A percentile compares a stretch with the other conserved stretches of the same genome.
These are phyloP conservation scores for Saturnia japonica DNA, from an alignment of 2,888 invertebrate genomes.

Conservation along the genomic window DNA sequence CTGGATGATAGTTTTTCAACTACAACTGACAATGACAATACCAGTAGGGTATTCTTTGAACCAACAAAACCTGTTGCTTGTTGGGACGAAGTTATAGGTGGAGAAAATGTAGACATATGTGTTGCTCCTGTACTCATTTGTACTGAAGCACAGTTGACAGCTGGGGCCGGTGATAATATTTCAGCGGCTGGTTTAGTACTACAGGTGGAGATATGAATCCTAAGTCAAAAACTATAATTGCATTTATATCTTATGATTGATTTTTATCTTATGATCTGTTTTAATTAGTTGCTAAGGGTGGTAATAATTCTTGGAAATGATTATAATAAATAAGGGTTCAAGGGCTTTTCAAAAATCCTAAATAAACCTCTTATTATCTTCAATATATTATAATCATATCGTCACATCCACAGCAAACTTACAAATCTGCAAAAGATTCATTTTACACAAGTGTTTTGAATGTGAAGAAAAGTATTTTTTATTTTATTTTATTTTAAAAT, in stretches of 20 bases:
- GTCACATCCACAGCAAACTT: too few relatives aligned
- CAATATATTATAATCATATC: too few relatives aligned
- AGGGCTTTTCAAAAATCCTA: neutral
- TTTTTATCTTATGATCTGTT: slow-evolving; percentile 14
- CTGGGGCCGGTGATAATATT: slow-evolving; percentile 94
- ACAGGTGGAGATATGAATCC: slow-evolving; percentile 79
- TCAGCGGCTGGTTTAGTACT: slow-evolving; percentile 93
- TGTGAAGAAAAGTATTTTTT: too few relatives aligned
- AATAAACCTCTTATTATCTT: neutral
- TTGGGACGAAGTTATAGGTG: slow-evolving; percentile 86
- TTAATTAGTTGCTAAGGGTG: neutral
- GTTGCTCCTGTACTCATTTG: slow-evolving; percentile 93
- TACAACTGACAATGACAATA: slow-evolving; percentile 79
- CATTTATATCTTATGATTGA: slow-evolving; percentile 15
- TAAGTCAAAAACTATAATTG: slow-evolving; percentile 30
- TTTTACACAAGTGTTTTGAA: too few relatives aligned
- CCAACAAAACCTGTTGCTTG: slow-evolving; percentile 89
- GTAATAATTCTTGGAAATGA: neutral
- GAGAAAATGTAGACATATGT: slow-evolving; percentile 84
- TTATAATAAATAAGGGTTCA: neutral
- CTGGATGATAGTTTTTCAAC: slow-evolving; percentile 93
- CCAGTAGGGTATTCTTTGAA: slow-evolving; percentile 84
- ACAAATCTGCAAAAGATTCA: too few relatives aligned
- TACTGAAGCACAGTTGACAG: slow-evolving; percentile 90
- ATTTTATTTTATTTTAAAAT: too few relatives aligned